A percentile compares a stretch with the other conserved stretches of the same genome.
Evolutionary conservation across 2,113 vertebrate species (phyloP).

Genomic region (Myrmecophaga tridactyla): DNA sequence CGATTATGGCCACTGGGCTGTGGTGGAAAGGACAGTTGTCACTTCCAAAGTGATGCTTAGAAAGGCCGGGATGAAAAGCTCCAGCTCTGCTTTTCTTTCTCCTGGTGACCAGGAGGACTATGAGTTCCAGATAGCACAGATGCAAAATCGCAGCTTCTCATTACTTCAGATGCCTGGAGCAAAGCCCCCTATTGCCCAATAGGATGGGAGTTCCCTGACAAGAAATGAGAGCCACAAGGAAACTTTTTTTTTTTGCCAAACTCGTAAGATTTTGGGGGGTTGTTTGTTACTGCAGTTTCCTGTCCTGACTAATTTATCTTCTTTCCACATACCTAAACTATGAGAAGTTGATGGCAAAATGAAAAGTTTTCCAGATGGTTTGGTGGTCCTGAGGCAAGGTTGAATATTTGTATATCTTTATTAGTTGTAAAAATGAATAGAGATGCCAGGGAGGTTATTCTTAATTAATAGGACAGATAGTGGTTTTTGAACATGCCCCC

Average conservation of each 20-base stretch:
- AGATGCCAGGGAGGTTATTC: background rate
- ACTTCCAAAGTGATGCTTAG: background rate
- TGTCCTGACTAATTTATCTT: background rate
- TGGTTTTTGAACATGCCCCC: background rate
- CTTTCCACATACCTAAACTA: background rate
- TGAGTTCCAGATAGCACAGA: background rate
- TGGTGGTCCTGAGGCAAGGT: background rate
- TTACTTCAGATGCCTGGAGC: background rate
- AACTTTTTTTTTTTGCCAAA: background rate
- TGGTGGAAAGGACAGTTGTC: background rate
- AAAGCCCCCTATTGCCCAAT: background rate
- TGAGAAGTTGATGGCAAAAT: background rate
- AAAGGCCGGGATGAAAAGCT: background rate
- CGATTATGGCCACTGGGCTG: background rate
- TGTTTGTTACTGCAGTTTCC: background rate
- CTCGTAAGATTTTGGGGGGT: background rate
- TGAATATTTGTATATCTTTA: background rate
- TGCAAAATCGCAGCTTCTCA: background rate
- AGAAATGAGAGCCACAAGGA: background rate
- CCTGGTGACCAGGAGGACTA: background rate
- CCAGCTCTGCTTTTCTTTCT: background rate
- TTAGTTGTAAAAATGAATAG: background rate
- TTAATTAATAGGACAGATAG: background rate
- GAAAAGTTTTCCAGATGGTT: background rate
- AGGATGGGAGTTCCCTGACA: background rate